A percentile compares a stretch with the other conserved stretches of the same genome.
phyloP scores from a whole-genome alignment of 2,888 invertebrate genomes.

The Theodoxus fluviatilis region DNA sequence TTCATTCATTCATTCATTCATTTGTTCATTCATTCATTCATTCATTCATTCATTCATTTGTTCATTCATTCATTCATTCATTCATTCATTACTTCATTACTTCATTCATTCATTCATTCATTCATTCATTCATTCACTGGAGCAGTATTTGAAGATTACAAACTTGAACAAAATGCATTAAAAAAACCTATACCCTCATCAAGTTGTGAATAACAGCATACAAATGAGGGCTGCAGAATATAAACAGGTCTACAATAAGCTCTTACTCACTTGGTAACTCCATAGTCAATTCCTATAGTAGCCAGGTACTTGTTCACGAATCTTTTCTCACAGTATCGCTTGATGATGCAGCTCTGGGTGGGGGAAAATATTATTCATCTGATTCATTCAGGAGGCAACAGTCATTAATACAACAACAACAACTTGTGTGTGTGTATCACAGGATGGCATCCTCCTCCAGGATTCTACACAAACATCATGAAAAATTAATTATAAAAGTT shows the following conservation, averaged over 20 bases:
- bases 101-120: too few species aligned
- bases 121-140: too few species aligned
- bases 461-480: background rate
- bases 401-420: background rate
- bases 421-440: background rate
- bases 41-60: too few species aligned
- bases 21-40: too few species aligned
- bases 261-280: constrained; percentile 64
- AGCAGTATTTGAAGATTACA: too few species aligned
- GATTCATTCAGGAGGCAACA: background rate
- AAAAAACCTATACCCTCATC: too few species aligned
- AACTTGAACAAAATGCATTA: too few species aligned
- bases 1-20: too few species aligned
- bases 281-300: constrained; percentile 68
- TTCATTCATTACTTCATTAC: too few species aligned
- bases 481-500: background rate
- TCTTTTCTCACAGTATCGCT: constrained; percentile 67
- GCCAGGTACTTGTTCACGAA: constrained; percentile 67
- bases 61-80: too few species aligned
- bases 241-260: background rate
- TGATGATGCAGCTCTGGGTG: constrained; percentile 65
- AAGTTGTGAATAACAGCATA: too few species aligned
- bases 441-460: too few species aligned
- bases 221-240: background rate
- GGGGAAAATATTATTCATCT: background rate